A percentile compares a stretch with the other conserved stretches of the same genome.
Conservation (phyloP, 2,113 vertebrate species). For the Scomber scombrus region DNA sequence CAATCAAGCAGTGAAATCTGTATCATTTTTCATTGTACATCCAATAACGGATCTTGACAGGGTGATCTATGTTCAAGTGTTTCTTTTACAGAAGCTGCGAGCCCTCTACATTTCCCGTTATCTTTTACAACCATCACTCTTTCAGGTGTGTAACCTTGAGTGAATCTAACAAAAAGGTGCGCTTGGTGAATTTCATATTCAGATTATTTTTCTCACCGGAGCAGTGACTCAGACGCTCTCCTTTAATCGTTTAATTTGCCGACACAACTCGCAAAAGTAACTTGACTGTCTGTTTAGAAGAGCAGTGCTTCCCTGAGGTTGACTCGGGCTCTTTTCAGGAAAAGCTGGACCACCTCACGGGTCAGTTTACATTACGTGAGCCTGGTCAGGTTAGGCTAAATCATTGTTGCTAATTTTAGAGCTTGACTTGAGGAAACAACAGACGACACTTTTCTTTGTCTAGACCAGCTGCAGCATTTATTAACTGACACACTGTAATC, state of each 20-base stretch:
- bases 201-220: slow-evolving; percentile 26
- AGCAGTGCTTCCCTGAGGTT: not conserved
- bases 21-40: slow-evolving; percentile 57
- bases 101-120: slow-evolving; percentile 32
- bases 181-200: slow-evolving; percentile 40
- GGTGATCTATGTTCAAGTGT: slow-evolving; percentile 59
- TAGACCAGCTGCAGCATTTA: no score
- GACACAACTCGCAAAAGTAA: not conserved
- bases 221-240: not conserved
- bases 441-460: no score
- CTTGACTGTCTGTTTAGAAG: not conserved
- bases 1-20: slow-evolving; percentile 54
- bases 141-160: slow-evolving; percentile 57
- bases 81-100: slow-evolving; percentile 55
- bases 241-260: slow-evolving; percentile 28
- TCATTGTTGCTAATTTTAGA: no score
- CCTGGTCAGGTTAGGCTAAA: no score
- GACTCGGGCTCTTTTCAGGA: no score
- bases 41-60: slow-evolving; percentile 56
- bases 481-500: no score
- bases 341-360: no score
- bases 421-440: no score
- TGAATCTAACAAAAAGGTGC: slow-evolving; percentile 26
- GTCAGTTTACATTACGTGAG: no score
- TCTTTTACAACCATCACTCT: slow-evolving; percentile 63